Conservation (phyloP, 2,888 invertebrate species). For the Polyommatus icarus region DNA sequence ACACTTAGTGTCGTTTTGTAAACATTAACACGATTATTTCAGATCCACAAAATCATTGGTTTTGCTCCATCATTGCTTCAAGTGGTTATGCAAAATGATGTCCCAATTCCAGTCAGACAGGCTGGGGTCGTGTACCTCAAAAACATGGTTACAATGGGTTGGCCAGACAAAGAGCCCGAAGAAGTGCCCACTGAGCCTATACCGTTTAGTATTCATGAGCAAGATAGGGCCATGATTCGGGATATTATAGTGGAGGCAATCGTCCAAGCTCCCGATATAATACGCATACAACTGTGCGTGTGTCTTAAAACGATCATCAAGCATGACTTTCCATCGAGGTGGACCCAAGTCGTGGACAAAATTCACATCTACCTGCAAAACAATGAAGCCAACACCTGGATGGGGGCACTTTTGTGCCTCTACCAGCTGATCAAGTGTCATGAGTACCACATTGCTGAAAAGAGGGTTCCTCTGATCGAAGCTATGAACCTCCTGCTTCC, state of each 20-base stretch:
- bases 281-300: constrained; percentile 95
- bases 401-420: constrained; percentile 93
- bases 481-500: constrained; percentile 97
- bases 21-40: constrained; percentile 45
- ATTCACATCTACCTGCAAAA: constrained; percentile 95
- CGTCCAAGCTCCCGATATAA: constrained; percentile 94
- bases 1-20: background rate
- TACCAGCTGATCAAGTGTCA: constrained; percentile 96
- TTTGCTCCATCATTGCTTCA: constrained; percentile 96
- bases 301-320: constrained; percentile 96
- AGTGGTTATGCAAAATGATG: constrained; percentile 94
- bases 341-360: constrained; percentile 98
- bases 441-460: constrained; percentile 94
- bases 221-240: constrained; percentile 95
- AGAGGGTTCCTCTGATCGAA: constrained; percentile 93
- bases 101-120: constrained; percentile 95
- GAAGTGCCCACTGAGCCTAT: constrained; percentile 82
- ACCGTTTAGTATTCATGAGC: constrained; percentile 95
- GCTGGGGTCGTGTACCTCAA: constrained; percentile 98
- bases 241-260: constrained; percentile 97
- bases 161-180: constrained; percentile 91
- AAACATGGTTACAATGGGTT: constrained; percentile 93
- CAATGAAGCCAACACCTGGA: constrained; percentile 92
- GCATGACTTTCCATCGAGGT: constrained; percentile 96
- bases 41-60: constrained; percentile 89